Conservation (phyloP, 2,888 invertebrate species). For the Eupeodes latifasciatus region DNA sequence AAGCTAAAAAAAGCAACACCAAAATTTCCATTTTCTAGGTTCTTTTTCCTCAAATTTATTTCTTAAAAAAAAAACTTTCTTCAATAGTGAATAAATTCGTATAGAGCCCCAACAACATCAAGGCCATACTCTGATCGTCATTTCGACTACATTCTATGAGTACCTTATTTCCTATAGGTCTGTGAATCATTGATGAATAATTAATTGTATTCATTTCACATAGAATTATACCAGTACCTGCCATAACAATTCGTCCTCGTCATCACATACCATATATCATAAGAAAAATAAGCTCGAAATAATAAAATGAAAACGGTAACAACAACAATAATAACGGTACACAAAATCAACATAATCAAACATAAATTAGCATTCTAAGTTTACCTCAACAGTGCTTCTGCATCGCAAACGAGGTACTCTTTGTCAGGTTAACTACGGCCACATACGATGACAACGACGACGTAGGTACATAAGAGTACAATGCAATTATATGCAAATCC, state of each 20-base stretch:
- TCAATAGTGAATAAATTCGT: not conserved
- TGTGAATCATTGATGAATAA: conserved; percentile 28
- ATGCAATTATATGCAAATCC: conserved; percentile 34
- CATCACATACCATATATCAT: not conserved
- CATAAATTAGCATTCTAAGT: conserved; percentile 72
- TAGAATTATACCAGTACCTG: not conserved
- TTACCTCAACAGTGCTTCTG: conserved; percentile 70
- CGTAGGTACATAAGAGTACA: not conserved
- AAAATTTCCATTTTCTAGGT: conserved; percentile 28
- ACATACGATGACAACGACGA: not conserved
- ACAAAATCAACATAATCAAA: conserved; percentile 65
- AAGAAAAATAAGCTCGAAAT: conserved; percentile 9
- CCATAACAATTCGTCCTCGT: not conserved
- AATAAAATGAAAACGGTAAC: not conserved
- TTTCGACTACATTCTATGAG: not conserved
- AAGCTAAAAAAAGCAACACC: not conserved
- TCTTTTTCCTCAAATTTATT: not conserved
- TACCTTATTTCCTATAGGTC: not conserved
- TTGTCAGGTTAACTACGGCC: conserved; percentile 20
- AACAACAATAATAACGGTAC: conserved; percentile 3
- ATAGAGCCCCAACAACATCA: not conserved
- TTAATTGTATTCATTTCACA: conserved; percentile 24
- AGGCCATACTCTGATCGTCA: not conserved
- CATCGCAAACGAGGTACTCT: conserved; percentile 46
- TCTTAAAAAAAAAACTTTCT: not conserved